A percentile compares a stretch with the other conserved stretches of the same genome.
These are phyloP conservation scores for Zaprionus capensis DNA, from an alignment of 1,140 invertebrate genomes.

Conservation along the genomic window DNA sequence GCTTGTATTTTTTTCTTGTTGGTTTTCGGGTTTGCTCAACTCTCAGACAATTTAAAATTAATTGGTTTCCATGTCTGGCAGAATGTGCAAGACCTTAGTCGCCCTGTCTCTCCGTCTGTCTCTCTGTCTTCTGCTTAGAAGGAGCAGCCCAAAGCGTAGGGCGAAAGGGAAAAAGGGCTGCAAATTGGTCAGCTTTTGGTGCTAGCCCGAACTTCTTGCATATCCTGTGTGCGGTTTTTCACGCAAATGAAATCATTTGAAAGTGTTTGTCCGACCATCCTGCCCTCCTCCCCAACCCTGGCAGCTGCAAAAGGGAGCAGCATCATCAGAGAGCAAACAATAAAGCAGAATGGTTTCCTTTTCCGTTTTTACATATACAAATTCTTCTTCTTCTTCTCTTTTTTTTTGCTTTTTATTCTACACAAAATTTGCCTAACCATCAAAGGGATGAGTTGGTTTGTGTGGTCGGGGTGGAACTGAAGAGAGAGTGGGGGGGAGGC, in stretches of 20 bases:
- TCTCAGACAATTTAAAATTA: conserved; percentile 80
- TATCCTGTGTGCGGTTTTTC: conserved; percentile 60
- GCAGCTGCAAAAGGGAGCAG: conserved; percentile 19
- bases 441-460: conserved; percentile 57
- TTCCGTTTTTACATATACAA: conserved; percentile 26
- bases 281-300: background rate
- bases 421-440: conserved; percentile 71
- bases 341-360: conserved; percentile 61
- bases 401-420: conserved; percentile 33
- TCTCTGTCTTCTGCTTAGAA: conserved; percentile 26
- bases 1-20: conserved; percentile 18
- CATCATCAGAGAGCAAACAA: conserved; percentile 66
- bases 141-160: conserved; percentile 29
- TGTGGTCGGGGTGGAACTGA: conserved; percentile 6
- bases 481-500: background rate
- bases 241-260: conserved; percentile 79
- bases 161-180: conserved; percentile 8
- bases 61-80: conserved; percentile 74
- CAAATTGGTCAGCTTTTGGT: conserved; percentile 49
- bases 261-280: conserved; percentile 55
- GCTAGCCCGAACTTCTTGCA: conserved; percentile 22
- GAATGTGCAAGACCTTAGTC: conserved; percentile 32
- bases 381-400: conserved; percentile 3
- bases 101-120: background rate
- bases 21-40: conserved; percentile 45